These are phyloP conservation scores for Harpalus rubripes DNA, from an alignment of 2,888 invertebrate genomes.

Conservation along the genomic window DNA sequence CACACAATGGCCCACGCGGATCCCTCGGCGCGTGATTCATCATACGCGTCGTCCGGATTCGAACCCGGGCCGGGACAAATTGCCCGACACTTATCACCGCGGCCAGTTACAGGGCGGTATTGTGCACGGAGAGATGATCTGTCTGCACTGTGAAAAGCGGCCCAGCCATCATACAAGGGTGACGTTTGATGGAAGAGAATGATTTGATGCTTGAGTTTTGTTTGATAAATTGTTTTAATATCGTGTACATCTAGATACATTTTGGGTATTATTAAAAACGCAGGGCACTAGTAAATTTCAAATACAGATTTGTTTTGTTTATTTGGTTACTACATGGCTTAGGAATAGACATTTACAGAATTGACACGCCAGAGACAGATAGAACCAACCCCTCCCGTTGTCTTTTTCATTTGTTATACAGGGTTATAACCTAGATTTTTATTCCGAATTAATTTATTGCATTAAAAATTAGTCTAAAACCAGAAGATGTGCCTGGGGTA, in stretches of 20 bases:
- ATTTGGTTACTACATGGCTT: too few species aligned
- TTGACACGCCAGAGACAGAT: too few species aligned
- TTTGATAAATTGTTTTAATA: neutral
- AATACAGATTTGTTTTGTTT: too few species aligned
- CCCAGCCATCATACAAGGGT: neutral
- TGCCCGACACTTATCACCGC: conserved; percentile 65
- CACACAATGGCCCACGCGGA: conserved; percentile 73
- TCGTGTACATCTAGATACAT: neutral
- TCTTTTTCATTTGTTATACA: too few species aligned
- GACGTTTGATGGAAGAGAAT: neutral
- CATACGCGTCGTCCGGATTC: conserved; percentile 67
- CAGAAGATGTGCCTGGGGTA: too few species aligned
- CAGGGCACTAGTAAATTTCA: too few species aligned
- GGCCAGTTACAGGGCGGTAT: conserved; percentile 68
- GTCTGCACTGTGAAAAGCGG: conserved; percentile 25
- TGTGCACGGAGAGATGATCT: conserved; percentile 70
- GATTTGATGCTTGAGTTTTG: neutral
- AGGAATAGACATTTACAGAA: too few species aligned
- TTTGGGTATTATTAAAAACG: neutral
- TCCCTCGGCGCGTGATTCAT: conserved; percentile 70
- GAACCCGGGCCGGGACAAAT: conserved; percentile 63
- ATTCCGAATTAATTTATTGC: too few species aligned
- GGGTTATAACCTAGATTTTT: too few species aligned
- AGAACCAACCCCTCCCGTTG: too few species aligned
- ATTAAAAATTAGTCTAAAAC: too few species aligned